Evolutionary conservation across 1,140 invertebrate species (phyloP).

Genomic region (Sycobia sp.): DNA sequence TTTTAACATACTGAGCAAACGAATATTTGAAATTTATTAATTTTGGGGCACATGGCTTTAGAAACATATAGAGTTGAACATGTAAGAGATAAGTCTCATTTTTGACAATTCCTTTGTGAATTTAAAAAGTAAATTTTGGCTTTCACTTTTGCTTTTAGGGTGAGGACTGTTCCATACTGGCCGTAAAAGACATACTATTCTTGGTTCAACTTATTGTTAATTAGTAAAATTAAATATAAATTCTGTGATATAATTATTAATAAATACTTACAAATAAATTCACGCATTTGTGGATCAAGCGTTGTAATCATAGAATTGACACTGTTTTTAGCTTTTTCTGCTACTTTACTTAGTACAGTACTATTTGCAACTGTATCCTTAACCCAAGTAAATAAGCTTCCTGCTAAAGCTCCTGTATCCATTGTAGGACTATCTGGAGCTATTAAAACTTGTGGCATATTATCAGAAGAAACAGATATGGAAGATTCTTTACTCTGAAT

Average conservation of each 20-base stretch:
- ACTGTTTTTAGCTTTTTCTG: constrained; percentile 82
- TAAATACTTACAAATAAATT: constrained; percentile 76
- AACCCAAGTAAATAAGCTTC: constrained; percentile 62
- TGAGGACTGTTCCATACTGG: too few relatives aligned
- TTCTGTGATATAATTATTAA: not conserved
- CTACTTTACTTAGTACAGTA: constrained; percentile 67
- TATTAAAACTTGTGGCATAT: constrained; percentile 27
- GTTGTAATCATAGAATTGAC: constrained; percentile 87
- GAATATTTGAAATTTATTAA: too few relatives aligned
- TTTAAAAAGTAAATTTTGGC: not conserved
- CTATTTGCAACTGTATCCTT: constrained; percentile 58
- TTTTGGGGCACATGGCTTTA: too few relatives aligned
- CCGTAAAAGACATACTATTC: too few relatives aligned
- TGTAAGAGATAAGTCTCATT: too few relatives aligned
- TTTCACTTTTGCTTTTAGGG: too few relatives aligned
- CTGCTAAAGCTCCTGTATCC: constrained; percentile 43
- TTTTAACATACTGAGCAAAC: too few relatives aligned
- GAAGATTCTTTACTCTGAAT: constrained; percentile 26
- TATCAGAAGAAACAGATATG: constrained; percentile 35
- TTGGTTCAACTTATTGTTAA: too few relatives aligned
- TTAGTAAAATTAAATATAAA: too few relatives aligned
- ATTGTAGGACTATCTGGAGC: constrained; percentile 35
- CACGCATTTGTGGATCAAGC: constrained; percentile 88
- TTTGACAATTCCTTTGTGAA: not conserved
- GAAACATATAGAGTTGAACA: too few relatives aligned